Evolutionary conservation across 2,888 invertebrate genomes (phyloP), one percentile per base, ranked within the genome.

Genomic region (Matsumyia berberina): DNA sequence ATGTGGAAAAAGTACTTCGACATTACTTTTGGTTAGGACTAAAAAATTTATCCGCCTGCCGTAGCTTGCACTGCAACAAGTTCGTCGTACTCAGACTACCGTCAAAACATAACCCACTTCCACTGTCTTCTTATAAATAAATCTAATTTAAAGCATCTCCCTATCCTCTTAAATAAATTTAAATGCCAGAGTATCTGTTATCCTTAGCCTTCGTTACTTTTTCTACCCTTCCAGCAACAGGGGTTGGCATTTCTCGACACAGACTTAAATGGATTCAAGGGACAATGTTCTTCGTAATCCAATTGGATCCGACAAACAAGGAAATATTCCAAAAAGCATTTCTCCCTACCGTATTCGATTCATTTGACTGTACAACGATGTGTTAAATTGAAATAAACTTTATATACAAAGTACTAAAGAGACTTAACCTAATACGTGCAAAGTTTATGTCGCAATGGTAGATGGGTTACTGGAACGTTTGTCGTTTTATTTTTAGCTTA

Each of bases 381-480:
- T 66, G 64, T 66, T 51, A 24, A 66, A 66, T 66, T 66, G 64
- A 66, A 51, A 66, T 51, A 37, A 49, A 24, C 7, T 49, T 15
- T 44, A 4, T 7, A 42, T 15, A 6, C 37, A 2, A 15, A 46
- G 19, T 7, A n/a, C 17, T 62, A 46, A 62, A 8, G 46, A 31
- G 62, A 62, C 33, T 46, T 44, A 44, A 31, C 33, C 46, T 44
- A 62, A 62, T n/a, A n/a, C 44, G 33, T 17, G 29, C 46, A 31
- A 31, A 33, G 31, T 62, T 46, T 15, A 17, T 31, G 46, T 31
- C 17, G 15, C 51, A 15, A n/a, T 31, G 11, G 24, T 4, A 24
- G 24, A 24, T 24, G 24, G 24, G 1, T 24, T 24, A 24, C 24
- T 24, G 1, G 24, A 15, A 33, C 17, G 44, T 6, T 11, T 60